Evolutionary conservation across 2,797 vertebrate species (phyloP).

Genomic region (Spinus pinus): DNA sequence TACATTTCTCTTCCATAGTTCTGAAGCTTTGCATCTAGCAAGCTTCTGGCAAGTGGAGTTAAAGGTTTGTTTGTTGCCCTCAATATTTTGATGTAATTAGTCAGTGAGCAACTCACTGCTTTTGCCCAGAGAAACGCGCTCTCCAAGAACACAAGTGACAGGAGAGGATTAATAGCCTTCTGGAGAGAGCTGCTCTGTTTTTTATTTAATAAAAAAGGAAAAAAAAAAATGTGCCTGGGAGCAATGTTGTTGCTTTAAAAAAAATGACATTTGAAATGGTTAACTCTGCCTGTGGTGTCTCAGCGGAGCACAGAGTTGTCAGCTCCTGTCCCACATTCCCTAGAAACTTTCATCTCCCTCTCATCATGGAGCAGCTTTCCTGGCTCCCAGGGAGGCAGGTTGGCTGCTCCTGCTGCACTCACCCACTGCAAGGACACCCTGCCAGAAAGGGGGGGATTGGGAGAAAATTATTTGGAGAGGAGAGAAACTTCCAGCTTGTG

Average conservation of each 20-base stretch:
- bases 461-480: neutral
- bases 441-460: fast-evolving
- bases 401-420: neutral
- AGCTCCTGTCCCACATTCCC: neutral
- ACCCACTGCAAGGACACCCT: neutral
- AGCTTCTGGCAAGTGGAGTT: conserved; percentile 41
- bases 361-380: neutral
- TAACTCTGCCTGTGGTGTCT: neutral
- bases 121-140: conserved; percentile 31
- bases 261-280: conserved; percentile 1
- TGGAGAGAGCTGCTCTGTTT: conserved; percentile 8
- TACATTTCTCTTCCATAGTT: fast-evolving
- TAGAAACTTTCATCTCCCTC: neutral
- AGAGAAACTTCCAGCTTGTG: fast-evolving
- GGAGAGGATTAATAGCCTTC: conserved; percentile 46
- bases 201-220: neutral
- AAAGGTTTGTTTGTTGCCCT: conserved; percentile 42
- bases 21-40: neutral
- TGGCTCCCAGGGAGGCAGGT: neutral
- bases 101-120: neutral
- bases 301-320: neutral
- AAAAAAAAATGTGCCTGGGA: neutral
- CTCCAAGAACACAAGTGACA: conserved; percentile 46
- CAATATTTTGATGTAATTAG: conserved; percentile 55
- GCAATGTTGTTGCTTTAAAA: neutral